A percentile compares a stretch with the other conserved stretches of the same genome.
Conservation (phyloP, 2,797 vertebrate genomes). For the Morelia viridis region DNA sequence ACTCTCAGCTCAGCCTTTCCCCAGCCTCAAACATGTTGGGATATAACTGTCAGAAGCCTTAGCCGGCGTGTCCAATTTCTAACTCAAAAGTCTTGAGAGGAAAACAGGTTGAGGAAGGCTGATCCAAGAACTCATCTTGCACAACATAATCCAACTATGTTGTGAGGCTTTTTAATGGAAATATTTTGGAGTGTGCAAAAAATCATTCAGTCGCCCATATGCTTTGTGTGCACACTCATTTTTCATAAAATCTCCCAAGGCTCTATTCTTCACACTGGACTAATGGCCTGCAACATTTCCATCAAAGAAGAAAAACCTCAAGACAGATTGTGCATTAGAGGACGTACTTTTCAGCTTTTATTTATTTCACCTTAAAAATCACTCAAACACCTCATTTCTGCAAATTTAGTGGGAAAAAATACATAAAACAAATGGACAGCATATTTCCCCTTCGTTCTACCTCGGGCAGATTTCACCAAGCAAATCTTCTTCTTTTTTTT, state of each 20-base stretch:
- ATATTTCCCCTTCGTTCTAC: not conserved
- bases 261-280: not conserved
- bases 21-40: not conserved
- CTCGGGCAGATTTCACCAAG: not conserved
- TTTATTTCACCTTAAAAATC: slow-evolving; percentile 34
- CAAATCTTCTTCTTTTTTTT: not conserved
- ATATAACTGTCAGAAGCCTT: not conserved
- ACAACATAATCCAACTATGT: not conserved
- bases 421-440: fast-evolving
- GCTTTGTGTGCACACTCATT: not conserved
- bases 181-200: not conserved
- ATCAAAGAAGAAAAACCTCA: slow-evolving; percentile 39
- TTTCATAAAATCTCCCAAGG: not conserved
- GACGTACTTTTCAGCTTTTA: slow-evolving; percentile 2
- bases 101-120: not conserved
- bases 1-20: not conserved
- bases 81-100: not conserved
- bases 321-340: slow-evolving; percentile 40
- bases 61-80: not conserved
- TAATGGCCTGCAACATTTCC: slow-evolving; percentile 20
- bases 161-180: not conserved
- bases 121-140: not conserved
- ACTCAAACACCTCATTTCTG: not conserved
- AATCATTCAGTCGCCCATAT: slow-evolving; percentile 2
- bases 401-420: not conserved